Evolutionary conservation across 2,888 invertebrate species (phyloP).

Genomic region (Lasioglossum marginatum): DNA sequence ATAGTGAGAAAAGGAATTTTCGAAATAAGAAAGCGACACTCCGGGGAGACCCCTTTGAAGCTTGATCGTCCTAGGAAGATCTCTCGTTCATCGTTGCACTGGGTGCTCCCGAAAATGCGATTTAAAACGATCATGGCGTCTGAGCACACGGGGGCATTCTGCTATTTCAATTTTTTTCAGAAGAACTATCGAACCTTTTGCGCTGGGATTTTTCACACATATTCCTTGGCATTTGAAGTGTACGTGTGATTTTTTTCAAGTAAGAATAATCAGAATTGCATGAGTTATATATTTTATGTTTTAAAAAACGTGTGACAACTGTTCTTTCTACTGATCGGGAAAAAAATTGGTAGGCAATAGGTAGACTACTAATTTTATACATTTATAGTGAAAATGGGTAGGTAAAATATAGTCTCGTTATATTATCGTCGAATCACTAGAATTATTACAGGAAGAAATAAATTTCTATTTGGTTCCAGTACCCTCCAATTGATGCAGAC

Average conservation of each 20-base stretch:
- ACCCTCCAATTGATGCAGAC: neutral
- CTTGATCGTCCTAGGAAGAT: neutral
- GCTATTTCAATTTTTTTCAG: neutral
- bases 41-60: neutral
- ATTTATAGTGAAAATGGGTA: no score
- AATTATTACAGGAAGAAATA: neutral
- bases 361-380: no score
- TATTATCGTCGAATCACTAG: no score
- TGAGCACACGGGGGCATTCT: neutral
- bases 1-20: neutral
- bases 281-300: no score
- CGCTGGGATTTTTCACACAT: neutral
- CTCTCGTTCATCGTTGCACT: neutral
- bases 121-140: neutral
- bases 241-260: no score
- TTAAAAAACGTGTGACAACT: no score
- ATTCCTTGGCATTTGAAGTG: neutral
- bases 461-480: neutral
- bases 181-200: neutral
- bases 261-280: no score
- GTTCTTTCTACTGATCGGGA: no score
- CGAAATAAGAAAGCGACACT: conserved; percentile 1
- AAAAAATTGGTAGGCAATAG: no score
- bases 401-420: no score
- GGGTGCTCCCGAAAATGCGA: neutral